Evolutionary conservation across 1,140 invertebrate species (phyloP).

Genomic region (Palaemon carinicauda): DNA sequence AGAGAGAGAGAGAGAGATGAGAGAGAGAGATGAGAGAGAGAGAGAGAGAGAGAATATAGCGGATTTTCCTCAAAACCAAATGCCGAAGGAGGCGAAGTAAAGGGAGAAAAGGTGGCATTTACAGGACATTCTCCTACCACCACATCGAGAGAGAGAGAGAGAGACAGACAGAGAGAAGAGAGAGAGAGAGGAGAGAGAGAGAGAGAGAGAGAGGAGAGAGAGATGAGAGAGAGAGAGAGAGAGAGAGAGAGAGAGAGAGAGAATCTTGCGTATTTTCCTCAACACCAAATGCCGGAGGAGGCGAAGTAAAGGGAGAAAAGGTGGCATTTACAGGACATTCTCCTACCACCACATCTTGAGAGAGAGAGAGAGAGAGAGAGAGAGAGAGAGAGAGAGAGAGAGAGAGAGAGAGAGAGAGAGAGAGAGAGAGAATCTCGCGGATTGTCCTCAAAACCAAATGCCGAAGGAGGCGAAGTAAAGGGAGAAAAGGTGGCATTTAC

Average conservation of each 20-base stretch:
- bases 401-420: neutral
- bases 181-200: neutral
- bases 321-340: too few species aligned
- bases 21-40: neutral
- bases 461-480: neutral
- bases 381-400: neutral
- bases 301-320: too few species aligned
- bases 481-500: neutral
- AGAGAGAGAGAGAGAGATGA: neutral
- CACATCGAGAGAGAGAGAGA: neutral
- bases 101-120: neutral
- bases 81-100: too few species aligned
- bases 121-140: too few species aligned
- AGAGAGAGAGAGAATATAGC: neutral
- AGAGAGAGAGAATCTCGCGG: too few species aligned
- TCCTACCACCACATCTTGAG: too few species aligned
- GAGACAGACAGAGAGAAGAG: neutral
- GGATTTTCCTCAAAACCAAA: too few species aligned
- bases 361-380: neutral
- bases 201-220: neutral
- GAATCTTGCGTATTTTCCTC: neutral
- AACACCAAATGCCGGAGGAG: too few species aligned
- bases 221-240: neutral
- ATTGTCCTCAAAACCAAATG: neutral
- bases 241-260: neutral